phyloP scores from a whole-genome alignment of 2,888 invertebrate genomes.

The Mesochorus sp. region DNA sequence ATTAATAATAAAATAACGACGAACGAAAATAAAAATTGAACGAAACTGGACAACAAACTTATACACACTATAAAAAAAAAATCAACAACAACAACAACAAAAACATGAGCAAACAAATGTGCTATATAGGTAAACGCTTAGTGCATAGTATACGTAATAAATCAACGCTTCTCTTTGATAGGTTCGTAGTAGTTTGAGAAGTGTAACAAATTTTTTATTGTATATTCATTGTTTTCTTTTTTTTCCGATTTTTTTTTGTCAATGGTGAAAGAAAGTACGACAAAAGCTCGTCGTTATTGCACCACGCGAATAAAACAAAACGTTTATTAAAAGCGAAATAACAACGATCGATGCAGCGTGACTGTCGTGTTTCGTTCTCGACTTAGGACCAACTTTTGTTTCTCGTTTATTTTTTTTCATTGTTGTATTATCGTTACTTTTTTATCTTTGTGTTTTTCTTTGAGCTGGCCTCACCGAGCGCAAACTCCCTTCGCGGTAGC shows the following conservation, averaged over 20 bases:
- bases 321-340: neutral
- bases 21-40: too few relatives aligned
- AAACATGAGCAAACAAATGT: slow-evolving; percentile 22
- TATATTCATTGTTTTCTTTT: slow-evolving; percentile 32
- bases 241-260: neutral
- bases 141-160: slow-evolving; percentile 22
- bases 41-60: too few relatives aligned
- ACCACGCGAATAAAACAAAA: neutral
- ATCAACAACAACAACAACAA: neutral
- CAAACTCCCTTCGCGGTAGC: slow-evolving; percentile 61
- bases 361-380: slow-evolving; percentile 7
- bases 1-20: neutral
- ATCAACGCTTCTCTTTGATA: slow-evolving; percentile 56
- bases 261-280: slow-evolving; percentile 22
- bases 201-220: slow-evolving; percentile 30
- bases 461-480: slow-evolving; percentile 72
- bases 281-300: slow-evolving; percentile 17
- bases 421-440: slow-evolving; percentile 6
- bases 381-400: too few relatives aligned
- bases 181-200: slow-evolving; percentile 55
- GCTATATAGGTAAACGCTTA: slow-evolving; percentile 20
- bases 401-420: too few relatives aligned
- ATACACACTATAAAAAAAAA: neutral
- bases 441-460: slow-evolving; percentile 61
- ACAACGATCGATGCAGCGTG: neutral